A percentile compares a stretch with the other conserved stretches of the same genome.
These are phyloP conservation scores for Graptemys geographica DNA, from an alignment of 2,797 vertebrate species.

Conservation along the genomic window DNA sequence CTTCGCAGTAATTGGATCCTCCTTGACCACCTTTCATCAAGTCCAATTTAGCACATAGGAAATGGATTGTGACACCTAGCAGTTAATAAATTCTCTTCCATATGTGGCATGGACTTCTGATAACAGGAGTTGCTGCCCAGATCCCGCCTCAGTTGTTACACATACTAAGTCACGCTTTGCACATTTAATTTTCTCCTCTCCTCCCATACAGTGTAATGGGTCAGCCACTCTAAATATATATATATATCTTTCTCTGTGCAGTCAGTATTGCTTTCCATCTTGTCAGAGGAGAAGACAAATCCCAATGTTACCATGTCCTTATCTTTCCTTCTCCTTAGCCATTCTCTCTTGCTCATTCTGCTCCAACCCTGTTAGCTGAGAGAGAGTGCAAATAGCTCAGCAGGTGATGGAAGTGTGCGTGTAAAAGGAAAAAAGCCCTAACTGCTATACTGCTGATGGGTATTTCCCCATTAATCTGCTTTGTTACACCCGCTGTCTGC, in stretches of 20 bases:
- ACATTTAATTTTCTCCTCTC: background rate
- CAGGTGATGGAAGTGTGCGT: background rate
- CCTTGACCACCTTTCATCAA: background rate
- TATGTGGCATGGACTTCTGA: background rate
- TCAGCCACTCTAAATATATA: background rate
- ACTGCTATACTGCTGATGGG: background rate
- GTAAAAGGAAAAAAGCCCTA: background rate
- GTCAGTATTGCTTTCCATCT: background rate
- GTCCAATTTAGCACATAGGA: background rate
- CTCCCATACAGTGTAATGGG: background rate
- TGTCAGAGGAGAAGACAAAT: background rate
- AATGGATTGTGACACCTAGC: background rate
- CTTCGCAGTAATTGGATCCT: background rate
- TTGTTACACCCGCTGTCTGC: rapidly evolving
- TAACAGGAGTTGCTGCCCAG: background rate
- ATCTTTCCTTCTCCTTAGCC: background rate
- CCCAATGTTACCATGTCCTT: background rate
- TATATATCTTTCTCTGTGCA: background rate
- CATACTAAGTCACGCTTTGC: background rate
- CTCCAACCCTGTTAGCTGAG: too few species aligned
- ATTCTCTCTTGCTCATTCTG: background rate
- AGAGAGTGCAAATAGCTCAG: background rate
- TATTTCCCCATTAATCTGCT: background rate
- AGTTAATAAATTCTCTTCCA: background rate
- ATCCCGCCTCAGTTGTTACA: background rate